phyloP scores from a whole-genome alignment of 1,140 invertebrate species.

The Drosophila busckii region DNA sequence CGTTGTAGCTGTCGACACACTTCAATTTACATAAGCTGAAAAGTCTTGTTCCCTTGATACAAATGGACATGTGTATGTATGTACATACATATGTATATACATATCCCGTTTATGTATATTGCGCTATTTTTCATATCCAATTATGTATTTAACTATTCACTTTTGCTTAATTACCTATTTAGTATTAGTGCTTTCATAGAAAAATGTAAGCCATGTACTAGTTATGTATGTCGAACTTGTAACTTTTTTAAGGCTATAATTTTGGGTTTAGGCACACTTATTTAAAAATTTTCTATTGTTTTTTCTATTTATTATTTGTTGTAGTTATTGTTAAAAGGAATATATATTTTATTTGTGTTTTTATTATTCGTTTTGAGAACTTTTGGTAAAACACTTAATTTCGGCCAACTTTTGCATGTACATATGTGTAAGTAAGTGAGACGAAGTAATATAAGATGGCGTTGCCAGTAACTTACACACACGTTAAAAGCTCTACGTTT shows the following conservation, averaged over 20 bases:
- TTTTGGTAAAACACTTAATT: constrained; percentile 26
- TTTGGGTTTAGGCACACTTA: constrained; percentile 7
- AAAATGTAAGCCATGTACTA: constrained; percentile 7
- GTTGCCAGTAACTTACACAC: constrained; percentile 17
- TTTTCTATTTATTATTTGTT: neutral
- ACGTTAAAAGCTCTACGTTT: too few species aligned
- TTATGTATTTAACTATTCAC: neutral
- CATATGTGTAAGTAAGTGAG: constrained; percentile 26
- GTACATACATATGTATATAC: constrained; percentile 4
- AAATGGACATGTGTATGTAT: constrained; percentile 2
- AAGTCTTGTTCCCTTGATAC: neutral
- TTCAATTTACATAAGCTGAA: neutral
- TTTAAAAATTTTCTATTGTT: neutral
- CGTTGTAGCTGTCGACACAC: neutral
- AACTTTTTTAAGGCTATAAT: neutral
- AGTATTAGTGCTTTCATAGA: constrained; percentile 8
- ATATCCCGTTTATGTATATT: constrained; percentile 1
- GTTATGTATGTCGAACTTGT: neutral
- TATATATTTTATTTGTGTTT: neutral
- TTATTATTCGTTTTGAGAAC: constrained; percentile 1
- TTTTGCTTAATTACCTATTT: constrained; percentile 2
- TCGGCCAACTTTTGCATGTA: constrained; percentile 17
- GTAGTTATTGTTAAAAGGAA: neutral
- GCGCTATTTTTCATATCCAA: neutral
- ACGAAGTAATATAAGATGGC: constrained; percentile 24